Evolutionary conservation across 64 coral and sea anemone genomes (phyloP).

Genomic region (Pocillopora damicornis): DNA sequence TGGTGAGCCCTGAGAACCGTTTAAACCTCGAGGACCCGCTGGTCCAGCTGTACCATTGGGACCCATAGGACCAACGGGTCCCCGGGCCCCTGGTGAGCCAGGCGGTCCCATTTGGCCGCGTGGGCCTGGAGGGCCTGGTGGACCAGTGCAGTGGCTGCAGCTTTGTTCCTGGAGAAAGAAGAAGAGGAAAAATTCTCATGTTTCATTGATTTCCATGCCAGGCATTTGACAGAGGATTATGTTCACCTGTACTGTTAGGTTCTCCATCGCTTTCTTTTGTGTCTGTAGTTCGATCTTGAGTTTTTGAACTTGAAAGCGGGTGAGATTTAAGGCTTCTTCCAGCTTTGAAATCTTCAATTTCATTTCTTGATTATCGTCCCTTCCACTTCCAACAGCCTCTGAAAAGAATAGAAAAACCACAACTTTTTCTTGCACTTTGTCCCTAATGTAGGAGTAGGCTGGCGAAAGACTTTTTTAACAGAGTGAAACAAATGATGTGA

Average conservation of each 20-base stretch:
- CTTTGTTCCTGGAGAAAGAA: background rate
- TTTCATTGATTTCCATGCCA: background rate
- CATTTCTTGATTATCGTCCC: background rate
- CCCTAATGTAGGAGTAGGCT: no score
- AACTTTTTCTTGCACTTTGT: no score
- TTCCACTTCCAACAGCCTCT: background rate
- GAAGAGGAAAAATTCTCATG: background rate
- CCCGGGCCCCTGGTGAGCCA: background rate
- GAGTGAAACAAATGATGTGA: no score
- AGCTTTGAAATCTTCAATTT: background rate
- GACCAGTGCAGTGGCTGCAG: background rate
- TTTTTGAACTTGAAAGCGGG: background rate
- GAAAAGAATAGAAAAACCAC: background rate
- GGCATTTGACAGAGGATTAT: no score
- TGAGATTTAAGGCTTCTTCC: background rate
- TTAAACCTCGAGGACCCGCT: background rate
- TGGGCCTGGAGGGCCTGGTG: background rate
- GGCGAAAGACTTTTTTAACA: no score
- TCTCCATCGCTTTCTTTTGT: background rate
- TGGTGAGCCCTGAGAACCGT: slow-evolving; percentile 16
- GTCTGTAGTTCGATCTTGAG: background rate
- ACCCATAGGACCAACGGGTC: background rate
- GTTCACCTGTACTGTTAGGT: background rate
- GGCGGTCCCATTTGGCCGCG: background rate
- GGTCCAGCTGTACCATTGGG: background rate